Evolutionary conservation across 2,888 invertebrate species (phyloP).

Genomic region (Brachypalpus laphriformis): DNA sequence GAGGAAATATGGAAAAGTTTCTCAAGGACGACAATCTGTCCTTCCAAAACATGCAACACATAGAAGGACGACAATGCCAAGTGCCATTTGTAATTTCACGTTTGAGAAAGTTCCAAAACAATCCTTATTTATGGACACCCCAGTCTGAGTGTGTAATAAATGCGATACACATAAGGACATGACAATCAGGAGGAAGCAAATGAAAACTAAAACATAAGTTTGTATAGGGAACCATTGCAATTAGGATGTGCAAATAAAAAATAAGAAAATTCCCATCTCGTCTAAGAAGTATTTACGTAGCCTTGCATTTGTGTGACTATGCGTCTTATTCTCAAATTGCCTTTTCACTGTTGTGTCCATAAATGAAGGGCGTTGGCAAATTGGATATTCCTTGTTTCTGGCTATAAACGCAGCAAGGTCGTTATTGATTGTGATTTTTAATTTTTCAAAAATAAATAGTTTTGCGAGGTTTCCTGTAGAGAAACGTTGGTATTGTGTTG

Average conservation of each 20-base stretch:
- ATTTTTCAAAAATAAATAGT: not conserved
- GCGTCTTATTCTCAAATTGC: not conserved
- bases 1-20: not conserved
- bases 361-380: not conserved
- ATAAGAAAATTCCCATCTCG: slow-evolving; percentile 3
- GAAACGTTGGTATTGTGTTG: not conserved
- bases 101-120: not conserved
- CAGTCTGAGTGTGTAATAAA: not conserved
- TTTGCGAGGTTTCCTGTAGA: not conserved
- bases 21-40: not conserved
- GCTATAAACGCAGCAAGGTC: not conserved
- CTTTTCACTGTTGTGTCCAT: not conserved
- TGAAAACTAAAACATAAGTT: no score
- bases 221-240: slow-evolving; percentile 5
- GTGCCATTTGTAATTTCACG: not conserved
- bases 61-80: not conserved
- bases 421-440: not conserved
- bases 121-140: not conserved
- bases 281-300: slow-evolving; percentile 6
- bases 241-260: slow-evolving; percentile 24
- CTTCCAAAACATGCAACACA: not conserved
- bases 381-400: not conserved
- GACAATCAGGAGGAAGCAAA: not conserved
- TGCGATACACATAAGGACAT: no score
- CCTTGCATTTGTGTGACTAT: not conserved